These are phyloP conservation scores for Ceyx cyanopectus DNA, from an alignment of 2,113 vertebrate species.

Conservation along the genomic window DNA sequence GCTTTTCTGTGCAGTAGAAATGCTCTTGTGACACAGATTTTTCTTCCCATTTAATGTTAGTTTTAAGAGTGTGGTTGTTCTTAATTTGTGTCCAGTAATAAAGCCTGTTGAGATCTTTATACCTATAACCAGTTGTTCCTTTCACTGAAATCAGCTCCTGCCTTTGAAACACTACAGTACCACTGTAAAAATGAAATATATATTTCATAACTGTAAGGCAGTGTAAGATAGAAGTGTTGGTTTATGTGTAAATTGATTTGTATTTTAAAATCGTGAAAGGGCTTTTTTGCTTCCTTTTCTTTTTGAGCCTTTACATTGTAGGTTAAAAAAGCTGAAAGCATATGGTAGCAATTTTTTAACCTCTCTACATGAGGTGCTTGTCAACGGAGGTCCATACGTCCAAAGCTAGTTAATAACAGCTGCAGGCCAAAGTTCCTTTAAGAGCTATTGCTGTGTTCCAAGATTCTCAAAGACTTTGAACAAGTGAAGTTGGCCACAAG, in stretches of 20 bases:
- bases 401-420: conserved; percentile 73
- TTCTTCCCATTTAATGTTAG: conserved; percentile 14
- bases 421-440: conserved; percentile 60
- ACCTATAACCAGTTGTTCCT: background rate
- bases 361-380: conserved; percentile 54
- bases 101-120: conserved; percentile 18
- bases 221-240: background rate
- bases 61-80: background rate
- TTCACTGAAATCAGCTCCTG: conserved; percentile 2
- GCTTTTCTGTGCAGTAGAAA: background rate
- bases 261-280: background rate
- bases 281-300: background rate
- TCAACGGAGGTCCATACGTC: conserved; percentile 57
- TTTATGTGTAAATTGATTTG: conserved; percentile 20
- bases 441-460: conserved; percentile 44
- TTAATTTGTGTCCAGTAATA: conserved; percentile 32
- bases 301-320: background rate
- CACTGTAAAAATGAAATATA: background rate
- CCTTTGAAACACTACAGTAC: background rate
- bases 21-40: background rate
- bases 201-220: background rate
- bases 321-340: conserved; percentile 63
- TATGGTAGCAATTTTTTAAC: conserved; percentile 71
- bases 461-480: conserved; percentile 65
- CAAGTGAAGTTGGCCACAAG: conserved; percentile 62